These are phyloP conservation scores for Xestia xanthographa DNA, from an alignment of 2,888 invertebrate species.

Conservation along the genomic window DNA sequence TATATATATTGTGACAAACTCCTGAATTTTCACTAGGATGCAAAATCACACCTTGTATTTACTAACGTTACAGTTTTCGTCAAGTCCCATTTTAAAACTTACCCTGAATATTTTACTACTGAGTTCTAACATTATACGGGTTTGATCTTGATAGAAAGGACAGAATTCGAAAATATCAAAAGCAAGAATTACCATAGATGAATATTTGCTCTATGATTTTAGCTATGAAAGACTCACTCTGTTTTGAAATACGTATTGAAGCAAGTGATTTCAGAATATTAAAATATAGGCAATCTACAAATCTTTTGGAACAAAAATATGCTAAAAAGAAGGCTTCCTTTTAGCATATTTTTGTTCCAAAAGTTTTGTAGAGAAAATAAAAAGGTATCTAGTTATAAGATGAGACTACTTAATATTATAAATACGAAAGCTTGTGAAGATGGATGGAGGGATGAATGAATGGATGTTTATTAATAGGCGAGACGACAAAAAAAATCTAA, in stretches of 20 bases:
- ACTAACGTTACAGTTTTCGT: background rate
- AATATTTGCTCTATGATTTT: slow-evolving; percentile 38
- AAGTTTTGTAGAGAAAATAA: background rate
- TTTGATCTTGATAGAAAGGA: background rate
- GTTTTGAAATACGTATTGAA: slow-evolving; percentile 7
- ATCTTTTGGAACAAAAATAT: too few species aligned
- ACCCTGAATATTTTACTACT: background rate
- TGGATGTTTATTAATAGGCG: too few species aligned
- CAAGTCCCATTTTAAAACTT: background rate
- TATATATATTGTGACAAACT: too few species aligned
- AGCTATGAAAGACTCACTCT: slow-evolving; percentile 11
- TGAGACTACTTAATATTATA: too few species aligned
- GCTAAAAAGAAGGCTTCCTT: too few species aligned
- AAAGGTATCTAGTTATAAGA: too few species aligned
- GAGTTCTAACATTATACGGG: background rate
- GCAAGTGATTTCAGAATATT: slow-evolving; percentile 20
- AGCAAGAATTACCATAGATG: slow-evolving; percentile 38
- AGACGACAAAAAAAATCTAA: too few species aligned
- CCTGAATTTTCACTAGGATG: too few species aligned
- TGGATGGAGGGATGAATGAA: too few species aligned
- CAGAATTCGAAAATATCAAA: slow-evolving; percentile 33
- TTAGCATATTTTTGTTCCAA: slow-evolving; percentile 14
- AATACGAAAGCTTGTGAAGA: too few species aligned
- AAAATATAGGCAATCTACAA: slow-evolving; percentile 3
- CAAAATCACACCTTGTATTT: background rate